Conservation (phyloP, 2,797 vertebrate genomes). For the Mastacembelus armatus region DNA sequence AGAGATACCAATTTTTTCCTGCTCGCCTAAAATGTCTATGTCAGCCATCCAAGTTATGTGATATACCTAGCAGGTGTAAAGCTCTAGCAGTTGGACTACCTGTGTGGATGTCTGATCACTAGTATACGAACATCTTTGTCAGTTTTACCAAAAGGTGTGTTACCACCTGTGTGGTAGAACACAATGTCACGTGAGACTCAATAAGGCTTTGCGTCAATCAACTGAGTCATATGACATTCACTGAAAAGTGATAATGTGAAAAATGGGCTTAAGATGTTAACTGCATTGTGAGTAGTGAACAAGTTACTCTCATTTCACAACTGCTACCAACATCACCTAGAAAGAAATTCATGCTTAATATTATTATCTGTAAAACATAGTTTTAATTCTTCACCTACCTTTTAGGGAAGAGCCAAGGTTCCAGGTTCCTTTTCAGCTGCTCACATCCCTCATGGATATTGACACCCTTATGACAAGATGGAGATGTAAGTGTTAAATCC, state of each 20-base stretch:
- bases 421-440: conserved; percentile 97
- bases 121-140: neutral
- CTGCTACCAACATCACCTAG: neutral
- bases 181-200: conserved; percentile 14
- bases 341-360: neutral
- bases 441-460: conserved; percentile 94
- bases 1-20: conserved; percentile 27
- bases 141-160: conserved; percentile 23
- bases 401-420: conserved; percentile 95
- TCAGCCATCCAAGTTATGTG: conserved; percentile 1
- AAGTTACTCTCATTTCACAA: conserved; percentile 13
- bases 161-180: conserved; percentile 2
- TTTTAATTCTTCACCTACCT: conserved; percentile 1
- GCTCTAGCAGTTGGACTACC: neutral
- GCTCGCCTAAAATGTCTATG: conserved; percentile 12
- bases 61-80: conserved; percentile 10
- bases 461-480: conserved; percentile 98
- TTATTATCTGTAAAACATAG: neutral
- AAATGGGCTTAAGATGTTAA: neutral
- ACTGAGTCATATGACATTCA: conserved; percentile 15
- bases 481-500: conserved; percentile 89
- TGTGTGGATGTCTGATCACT: neutral
- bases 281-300: neutral
- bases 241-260: conserved; percentile 39
- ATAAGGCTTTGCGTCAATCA: conserved; percentile 25